Conservation (phyloP, 2,888 invertebrate genomes). For the Fissipunctia ypsillon region DNA sequence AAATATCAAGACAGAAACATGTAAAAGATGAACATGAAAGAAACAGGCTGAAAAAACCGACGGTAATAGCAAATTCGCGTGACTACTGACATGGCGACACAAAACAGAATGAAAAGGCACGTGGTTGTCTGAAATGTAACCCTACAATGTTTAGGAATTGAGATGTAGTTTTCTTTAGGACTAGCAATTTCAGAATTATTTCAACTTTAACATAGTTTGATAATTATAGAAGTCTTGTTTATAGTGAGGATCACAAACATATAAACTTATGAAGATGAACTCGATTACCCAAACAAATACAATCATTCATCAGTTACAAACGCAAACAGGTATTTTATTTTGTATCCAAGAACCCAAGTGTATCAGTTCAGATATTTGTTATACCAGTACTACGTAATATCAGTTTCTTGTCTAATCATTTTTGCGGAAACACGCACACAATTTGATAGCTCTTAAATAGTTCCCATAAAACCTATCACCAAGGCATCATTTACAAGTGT, state of each 20-base stretch:
- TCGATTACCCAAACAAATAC: not conserved
- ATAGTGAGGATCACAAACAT: not conserved
- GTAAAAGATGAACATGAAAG: constrained; percentile 46
- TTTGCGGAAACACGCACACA: not conserved
- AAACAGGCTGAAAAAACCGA: constrained; percentile 42
- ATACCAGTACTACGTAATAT: not conserved
- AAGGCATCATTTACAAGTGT: constrained; percentile 25
- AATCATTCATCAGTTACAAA: not conserved
- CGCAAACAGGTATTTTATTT: not conserved
- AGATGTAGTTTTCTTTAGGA: not conserved
- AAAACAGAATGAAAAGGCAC: constrained; percentile 57
- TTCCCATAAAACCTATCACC: constrained; percentile 35
- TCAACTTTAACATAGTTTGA: not conserved
- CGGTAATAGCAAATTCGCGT: constrained; percentile 62
- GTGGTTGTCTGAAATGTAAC: constrained; percentile 35
- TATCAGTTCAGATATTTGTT: not conserved
- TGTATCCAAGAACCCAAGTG: not conserved
- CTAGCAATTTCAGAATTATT: not conserved
- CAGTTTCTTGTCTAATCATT: not conserved
- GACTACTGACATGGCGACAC: constrained; percentile 47
- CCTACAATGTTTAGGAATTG: constrained; percentile 21
- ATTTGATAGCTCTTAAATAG: constrained; percentile 28
- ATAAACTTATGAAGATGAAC: not conserved
- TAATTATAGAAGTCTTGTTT: not conserved
- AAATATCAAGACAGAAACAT: constrained; percentile 32